A percentile compares a stretch with the other conserved stretches of the same genome.
These are phyloP conservation scores for Sarcophaga subvicina DNA, from an alignment of 2,888 invertebrate species.

Conservation along the genomic window DNA sequence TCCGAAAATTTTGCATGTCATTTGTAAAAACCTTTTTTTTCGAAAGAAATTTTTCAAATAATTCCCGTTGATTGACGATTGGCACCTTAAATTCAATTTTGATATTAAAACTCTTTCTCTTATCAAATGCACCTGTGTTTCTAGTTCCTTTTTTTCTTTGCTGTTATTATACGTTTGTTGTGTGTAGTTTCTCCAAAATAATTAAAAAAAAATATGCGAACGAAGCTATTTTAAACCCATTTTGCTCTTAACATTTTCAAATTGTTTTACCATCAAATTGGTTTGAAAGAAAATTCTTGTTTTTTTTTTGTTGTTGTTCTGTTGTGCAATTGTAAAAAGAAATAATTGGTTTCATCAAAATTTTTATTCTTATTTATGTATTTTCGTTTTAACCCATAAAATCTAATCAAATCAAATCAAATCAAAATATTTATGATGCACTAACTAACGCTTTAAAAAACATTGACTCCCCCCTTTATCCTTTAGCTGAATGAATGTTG, in stretches of 20 bases:
- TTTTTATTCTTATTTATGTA: background rate
- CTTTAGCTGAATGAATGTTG: constrained; percentile 45
- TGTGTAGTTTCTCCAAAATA: constrained; percentile 42
- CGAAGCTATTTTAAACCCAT: no score
- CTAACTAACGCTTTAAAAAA: constrained; percentile 53
- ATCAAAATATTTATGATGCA: constrained; percentile 28
- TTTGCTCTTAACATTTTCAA: no score
- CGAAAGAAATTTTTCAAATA: no score
- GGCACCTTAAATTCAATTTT: constrained; percentile 31
- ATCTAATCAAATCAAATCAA: no score
- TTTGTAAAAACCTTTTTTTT: constrained; percentile 15
- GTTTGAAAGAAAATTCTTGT: constrained; percentile 18
- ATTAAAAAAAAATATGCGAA: no score
- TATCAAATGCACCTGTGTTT: constrained; percentile 53
- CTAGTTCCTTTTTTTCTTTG: constrained; percentile 29
- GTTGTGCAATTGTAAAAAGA: background rate
- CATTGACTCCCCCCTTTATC: constrained; percentile 39
- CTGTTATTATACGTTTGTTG: constrained; percentile 37
- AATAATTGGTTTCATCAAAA: constrained; percentile 19
- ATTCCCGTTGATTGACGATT: constrained; percentile 10
- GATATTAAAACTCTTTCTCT: background rate
- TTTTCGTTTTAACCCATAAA: background rate
- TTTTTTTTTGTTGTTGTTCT: no score
- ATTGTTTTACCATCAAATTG: no score
- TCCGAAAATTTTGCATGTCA: constrained; percentile 43